Base-by-base conservation (phyloP, 2,113 vertebrate species). In the Arenaria interpres region DNA sequence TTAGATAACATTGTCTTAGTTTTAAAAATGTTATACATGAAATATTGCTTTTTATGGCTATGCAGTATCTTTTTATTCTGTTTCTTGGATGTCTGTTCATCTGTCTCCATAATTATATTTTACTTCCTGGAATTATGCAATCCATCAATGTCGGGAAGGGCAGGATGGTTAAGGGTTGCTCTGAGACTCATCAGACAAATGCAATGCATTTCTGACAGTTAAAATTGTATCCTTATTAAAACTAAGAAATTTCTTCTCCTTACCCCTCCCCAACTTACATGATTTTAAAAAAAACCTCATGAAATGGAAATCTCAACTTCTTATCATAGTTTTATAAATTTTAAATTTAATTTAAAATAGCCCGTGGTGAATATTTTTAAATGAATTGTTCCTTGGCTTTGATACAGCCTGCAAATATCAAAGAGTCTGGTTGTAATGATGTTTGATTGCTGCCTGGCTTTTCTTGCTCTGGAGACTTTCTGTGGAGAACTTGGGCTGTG, bases 51-150 rank as follows among this genome's bases (percentile, higher is more conserved):
- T 94, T 95, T 94, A 93, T 87, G 80, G 75, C 76, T 60, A 18
- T 37, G 50, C 76, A 59, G 43, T 93, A 60, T 91, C 78, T 89
- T 93, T 88, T 95, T 64, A 80, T 86, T 93, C 92, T 92, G 91
- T 95, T 97, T 96, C 95, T 90, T 88, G 75, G 87, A 41, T 96
- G 91, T 96, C 94, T 91, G 73, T 95, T 97, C 93, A 95, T 97
- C 94, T 97, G 90, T 97, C 94, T 97, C 94, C 56, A 75, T 96
- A 94, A 96, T 96, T 93, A 95, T 90, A 88, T 96, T 96, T 96
- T 96, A 86, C 80, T 97, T 97, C 85, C 80, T 94, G 95, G 96
- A 97, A 97, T 97, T 90, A 92, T 41, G 86, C 77, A 72, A 96
- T 97, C 95, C 91, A 83, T 97, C 96, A 96, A 27, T 89, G 95